These are phyloP conservation scores for Megaustenia siamemsis DNA, from an alignment of 2,888 invertebrate species.

Conservation along the genomic window DNA sequence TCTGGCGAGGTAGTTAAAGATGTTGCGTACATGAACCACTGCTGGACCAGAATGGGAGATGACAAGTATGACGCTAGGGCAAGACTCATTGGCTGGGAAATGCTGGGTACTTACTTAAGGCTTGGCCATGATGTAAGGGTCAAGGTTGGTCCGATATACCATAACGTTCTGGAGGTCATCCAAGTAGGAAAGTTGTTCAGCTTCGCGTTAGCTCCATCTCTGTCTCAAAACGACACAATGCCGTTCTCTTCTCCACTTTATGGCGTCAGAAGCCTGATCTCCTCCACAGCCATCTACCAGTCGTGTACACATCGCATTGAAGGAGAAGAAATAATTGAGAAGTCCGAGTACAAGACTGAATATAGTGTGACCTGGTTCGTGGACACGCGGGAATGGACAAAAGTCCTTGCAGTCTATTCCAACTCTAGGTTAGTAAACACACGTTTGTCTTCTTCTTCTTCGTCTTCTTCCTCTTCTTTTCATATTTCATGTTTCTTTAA, in stretches of 20 bases:
- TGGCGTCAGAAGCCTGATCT: conserved; percentile 16
- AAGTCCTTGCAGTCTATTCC: conserved; percentile 28
- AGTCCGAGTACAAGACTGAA: not conserved
- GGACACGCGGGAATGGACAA: conserved; percentile 1
- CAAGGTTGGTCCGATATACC: not conserved
- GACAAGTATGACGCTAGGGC: not conserved
- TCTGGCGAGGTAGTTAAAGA: too few relatives aligned
- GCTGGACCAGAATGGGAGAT: not conserved
- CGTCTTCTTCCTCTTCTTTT: too few relatives aligned
- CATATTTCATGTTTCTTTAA: too few relatives aligned
- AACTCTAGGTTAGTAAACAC: conserved; percentile 24
- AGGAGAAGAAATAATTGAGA: not conserved
- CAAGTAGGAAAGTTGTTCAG: not conserved
- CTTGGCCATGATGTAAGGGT: conserved; percentile 22
- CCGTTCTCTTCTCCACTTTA: too few relatives aligned
- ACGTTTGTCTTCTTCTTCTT: too few relatives aligned
- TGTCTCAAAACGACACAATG: not conserved
- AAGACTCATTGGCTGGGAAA: not conserved
- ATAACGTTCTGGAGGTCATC: conserved; percentile 26
- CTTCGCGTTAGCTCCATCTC: conserved; percentile 5
- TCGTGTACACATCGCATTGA: conserved; percentile 30
- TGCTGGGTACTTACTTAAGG: conserved; percentile 13
- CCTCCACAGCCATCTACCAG: not conserved
- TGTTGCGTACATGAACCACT: not conserved
- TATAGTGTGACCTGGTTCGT: conserved; percentile 7